Evolutionary conservation across 2,888 invertebrate genomes (phyloP), one percentile per base, ranked within the genome.

Genomic region (Metallyticus violacea): DNA sequence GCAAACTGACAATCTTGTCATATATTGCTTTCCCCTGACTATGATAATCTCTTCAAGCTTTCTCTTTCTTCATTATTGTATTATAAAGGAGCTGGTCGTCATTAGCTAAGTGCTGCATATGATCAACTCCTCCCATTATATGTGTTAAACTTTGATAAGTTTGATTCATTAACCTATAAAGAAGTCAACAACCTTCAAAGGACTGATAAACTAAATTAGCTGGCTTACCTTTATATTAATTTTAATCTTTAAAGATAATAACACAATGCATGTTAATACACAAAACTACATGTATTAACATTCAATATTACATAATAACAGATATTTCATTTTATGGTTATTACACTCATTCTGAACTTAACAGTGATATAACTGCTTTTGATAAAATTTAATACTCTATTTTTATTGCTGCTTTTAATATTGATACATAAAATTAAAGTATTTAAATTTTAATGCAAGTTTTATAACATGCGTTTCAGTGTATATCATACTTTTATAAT

Each of bases 11-110:
- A 62, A 62, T 62, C 40, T 62, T 62, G 40, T 62, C 40, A 62
- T 26, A 22, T 26, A 77, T 28, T 77, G 77, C 83, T 83, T 83
- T 83, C 83, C 28, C 83, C 28, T 83, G 28, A 4, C 1, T 15
- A 26, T 77, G 83, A 83, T 83, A 83, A 83, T 7, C 62, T 28
- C 22, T 77, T 77, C 6, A 83, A 83, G 40, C 83, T 83, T 83
- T 83, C 83, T 28, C 77, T 27, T 83, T 28, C n/a, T 83, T 77
- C 29, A 22, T 27, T 28, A 82, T 76, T 26, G 7, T 76, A 76
- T 79, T 27, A 79, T 79, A 82, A 82, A 26, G 26, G 83, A 83
- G 40, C 25, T 29, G 28, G 77, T 28, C n/a, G 83, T 7, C 30
- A 81, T 77, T 28, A 15, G 15, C 40, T 62, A 62, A 62, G 40